Percentiles rank a stretch among this genome's conserved stretches.
phyloP scores from a whole-genome alignment of 1,140 invertebrate genomes.

The Platyura marginata region DNA sequence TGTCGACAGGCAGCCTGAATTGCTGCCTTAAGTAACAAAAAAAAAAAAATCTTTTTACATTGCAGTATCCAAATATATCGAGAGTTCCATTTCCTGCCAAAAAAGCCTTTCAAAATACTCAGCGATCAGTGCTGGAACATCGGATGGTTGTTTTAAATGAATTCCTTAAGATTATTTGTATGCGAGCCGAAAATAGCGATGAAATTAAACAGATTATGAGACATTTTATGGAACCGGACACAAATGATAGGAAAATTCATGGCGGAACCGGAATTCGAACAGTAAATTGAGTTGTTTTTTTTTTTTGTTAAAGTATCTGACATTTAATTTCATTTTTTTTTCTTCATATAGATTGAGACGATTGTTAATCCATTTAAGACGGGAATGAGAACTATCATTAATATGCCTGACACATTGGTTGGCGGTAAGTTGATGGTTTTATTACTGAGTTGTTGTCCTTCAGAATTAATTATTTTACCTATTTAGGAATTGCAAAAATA shows the following conservation, averaged over 20 bases:
- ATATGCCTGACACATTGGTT: conserved; percentile 67
- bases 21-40: too few relatives aligned
- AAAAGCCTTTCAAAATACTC: conserved; percentile 87
- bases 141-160: conserved; percentile 68
- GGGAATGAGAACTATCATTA: conserved; percentile 63
- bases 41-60: conserved; percentile 14
- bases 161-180: conserved; percentile 57
- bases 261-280: conserved; percentile 37
- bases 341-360: conserved; percentile 45
- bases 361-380: conserved; percentile 65
- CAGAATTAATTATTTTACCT: conserved; percentile 5
- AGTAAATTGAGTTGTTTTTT: conserved; percentile 19
- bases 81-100: conserved; percentile 78
- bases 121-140: conserved; percentile 67
- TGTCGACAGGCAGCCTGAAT: too few relatives aligned
- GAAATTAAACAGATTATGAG: conserved; percentile 48
- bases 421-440: conserved; percentile 29
- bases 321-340: background rate
- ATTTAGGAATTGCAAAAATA: conserved; percentile 26
- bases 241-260: conserved; percentile 49
- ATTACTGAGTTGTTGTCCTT: background rate
- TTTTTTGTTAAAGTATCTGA: background rate
- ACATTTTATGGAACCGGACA: conserved; percentile 59
- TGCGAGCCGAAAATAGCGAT: conserved; percentile 40
- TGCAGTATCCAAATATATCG: conserved; percentile 58